Conservation (phyloP, 2,888 invertebrate genomes). For the Unio pictorum region DNA sequence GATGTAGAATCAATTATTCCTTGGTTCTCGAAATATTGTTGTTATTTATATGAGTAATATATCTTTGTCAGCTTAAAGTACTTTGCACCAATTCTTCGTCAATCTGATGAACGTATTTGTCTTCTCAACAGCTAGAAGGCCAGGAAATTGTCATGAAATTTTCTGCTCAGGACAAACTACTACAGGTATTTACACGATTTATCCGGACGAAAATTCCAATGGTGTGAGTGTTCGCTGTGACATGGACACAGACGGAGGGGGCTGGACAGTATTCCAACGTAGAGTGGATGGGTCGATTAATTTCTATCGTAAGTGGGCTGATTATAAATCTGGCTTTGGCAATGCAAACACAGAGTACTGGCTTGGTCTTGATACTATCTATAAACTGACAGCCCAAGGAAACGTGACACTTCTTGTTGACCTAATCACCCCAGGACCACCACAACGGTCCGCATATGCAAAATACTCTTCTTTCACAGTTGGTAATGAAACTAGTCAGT, state of each 20-base stretch:
- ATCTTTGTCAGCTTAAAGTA: too few relatives aligned
- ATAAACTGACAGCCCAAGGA: conserved; percentile 5
- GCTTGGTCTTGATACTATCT: conserved; percentile 15
- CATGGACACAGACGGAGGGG: conserved; percentile 11
- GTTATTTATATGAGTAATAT: too few relatives aligned
- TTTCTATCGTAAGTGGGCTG: conserved; percentile 14
- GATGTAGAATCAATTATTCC: too few relatives aligned
- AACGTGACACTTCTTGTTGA: conserved; percentile 10
- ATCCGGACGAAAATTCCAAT: too few relatives aligned
- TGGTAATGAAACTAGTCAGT: conserved; percentile 1
- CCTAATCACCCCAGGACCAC: conserved; percentile 4
- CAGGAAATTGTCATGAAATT: too few relatives aligned
- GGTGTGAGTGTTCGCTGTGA: conserved; percentile 11
- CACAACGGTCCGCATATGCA: conserved; percentile 2
- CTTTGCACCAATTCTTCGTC: too few relatives aligned
- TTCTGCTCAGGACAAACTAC: too few relatives aligned
- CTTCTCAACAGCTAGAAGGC: too few relatives aligned
- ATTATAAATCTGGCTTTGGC: conserved; percentile 19
- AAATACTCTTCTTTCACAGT: conserved; percentile 9
- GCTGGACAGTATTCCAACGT: conserved; percentile 23
- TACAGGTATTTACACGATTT: too few relatives aligned
- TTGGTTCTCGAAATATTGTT: too few relatives aligned
- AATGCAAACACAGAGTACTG: conserved; percentile 14
- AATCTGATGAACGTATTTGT: too few relatives aligned
- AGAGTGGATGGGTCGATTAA: conserved; percentile 7